Conservation (phyloP, 2,888 invertebrate species). For the Melitaea athalia region DNA sequence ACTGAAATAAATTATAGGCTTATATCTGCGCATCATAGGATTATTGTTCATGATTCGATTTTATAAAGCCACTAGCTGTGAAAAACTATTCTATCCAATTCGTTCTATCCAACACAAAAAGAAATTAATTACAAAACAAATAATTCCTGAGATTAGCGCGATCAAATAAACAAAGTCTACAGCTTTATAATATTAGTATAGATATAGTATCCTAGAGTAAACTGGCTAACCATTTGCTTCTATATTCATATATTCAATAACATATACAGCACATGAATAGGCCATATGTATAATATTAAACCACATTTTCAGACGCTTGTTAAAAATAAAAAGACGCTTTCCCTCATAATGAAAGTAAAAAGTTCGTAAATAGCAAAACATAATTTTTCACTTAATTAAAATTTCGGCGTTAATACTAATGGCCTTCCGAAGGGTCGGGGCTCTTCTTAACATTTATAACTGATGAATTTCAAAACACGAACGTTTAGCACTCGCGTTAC, state of each 20-base stretch:
- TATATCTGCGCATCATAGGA: not conserved
- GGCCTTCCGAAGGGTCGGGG: slow-evolving; percentile 15
- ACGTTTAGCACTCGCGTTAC: slow-evolving; percentile 21
- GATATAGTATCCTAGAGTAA: no score
- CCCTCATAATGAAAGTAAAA: not conserved
- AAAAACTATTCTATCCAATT: no score
- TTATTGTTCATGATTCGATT: not conserved
- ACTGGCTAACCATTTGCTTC: no score
- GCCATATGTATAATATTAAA: no score
- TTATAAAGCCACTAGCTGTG: not conserved
- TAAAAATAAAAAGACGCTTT: not conserved
- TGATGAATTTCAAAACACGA: slow-evolving; percentile 51
- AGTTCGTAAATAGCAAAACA: not conserved
- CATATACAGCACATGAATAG: no score
- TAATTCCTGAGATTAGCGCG: no score
- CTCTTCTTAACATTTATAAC: slow-evolving; percentile 44
- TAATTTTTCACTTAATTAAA: slow-evolving; percentile 7
- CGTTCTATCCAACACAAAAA: no score
- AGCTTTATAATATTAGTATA: no score
- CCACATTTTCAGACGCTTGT: not conserved
- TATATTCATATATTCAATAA: no score
- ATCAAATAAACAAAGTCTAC: no score
- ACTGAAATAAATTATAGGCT: not conserved
- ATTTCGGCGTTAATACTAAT: slow-evolving; percentile 13
- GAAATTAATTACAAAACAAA: no score